Evolutionary conservation across 2,888 invertebrate species (phyloP), one percentile per base, ranked within the genome.

Genomic region (Electrophaes corylata): DNA sequence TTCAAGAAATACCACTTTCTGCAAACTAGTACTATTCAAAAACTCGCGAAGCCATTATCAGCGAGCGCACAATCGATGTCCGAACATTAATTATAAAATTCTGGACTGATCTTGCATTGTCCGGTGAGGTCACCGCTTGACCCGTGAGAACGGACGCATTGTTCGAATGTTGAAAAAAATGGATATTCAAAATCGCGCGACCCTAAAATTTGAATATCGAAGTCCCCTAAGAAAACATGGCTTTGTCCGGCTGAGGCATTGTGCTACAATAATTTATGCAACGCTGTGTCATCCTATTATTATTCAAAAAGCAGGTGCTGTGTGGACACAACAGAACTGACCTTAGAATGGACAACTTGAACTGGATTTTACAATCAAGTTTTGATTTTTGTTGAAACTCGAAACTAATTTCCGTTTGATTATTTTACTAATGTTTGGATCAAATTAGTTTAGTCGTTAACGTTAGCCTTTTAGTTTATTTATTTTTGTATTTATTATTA

Each of bases 191-290:
- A 84, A 80, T 81, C 73, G 76, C 75, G 81, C 83, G 80, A 87
- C 90, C 91, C 91, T 84, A 81, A 86, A 87, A 91, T 91, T 91
- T 91, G 88, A 91, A 91, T 91, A 91, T 86, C 50, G 59, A 45
- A 58, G 33, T 51, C 80, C 86, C 86, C 84, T 78, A 86, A 88
- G 90, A 90, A 89, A 91, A 90, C 88, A 90, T 64, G 65, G 75
- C 73, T 60, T 67, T 67, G 65, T 67, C 43, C 48, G 12, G 47
- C 37, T 37, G 16, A 37, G 52, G 57, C 72, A 80, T 88, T 86
- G 73, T 75, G 62, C 62, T 69, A 74, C 84, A 84, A 84, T 86
- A 86, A 86, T 86, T 81, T 87, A 87, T 87, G 85, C 76, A 72
- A 56, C 72, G 77, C 66, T 76, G 73, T 83, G 81, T 75, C 83